Conservation (phyloP, 2,797 vertebrate genomes). For the Rhabdomys pumilio region DNA sequence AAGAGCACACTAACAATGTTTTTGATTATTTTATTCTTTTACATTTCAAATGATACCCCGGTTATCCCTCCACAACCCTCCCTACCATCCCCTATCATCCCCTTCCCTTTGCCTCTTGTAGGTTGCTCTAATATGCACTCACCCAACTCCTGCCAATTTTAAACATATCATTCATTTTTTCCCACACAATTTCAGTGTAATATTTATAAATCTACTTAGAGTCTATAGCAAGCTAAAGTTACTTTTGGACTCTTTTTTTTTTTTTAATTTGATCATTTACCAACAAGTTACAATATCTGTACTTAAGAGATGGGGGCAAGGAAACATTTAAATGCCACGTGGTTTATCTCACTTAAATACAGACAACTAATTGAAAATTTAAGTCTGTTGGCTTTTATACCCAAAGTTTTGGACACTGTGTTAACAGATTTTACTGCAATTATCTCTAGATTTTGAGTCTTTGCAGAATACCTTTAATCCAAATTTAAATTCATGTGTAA, state of each 20-base stretch:
- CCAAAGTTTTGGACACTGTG: background rate
- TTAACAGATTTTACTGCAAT: background rate
- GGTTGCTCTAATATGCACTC: too few relatives aligned
- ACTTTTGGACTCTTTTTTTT: background rate
- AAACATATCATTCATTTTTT: background rate
- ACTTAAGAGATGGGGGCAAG: background rate
- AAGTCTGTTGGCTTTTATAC: background rate
- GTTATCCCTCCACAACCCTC: too few relatives aligned
- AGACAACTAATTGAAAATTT: constrained; percentile 12
- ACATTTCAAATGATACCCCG: too few relatives aligned
- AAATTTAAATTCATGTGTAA: background rate
- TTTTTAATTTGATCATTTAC: background rate
- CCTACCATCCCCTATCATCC: too few relatives aligned
- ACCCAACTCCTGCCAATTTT: background rate
- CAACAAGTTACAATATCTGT: background rate
- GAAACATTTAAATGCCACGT: background rate
- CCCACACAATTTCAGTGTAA: background rate
- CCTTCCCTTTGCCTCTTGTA: too few relatives aligned
- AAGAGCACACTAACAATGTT: background rate
- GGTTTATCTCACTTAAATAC: background rate
- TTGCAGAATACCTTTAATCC: background rate
- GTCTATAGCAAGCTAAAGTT: background rate
- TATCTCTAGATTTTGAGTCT: background rate
- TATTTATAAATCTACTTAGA: background rate
- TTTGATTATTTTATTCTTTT: too few relatives aligned